Percentiles rank a stretch among this genome's conserved stretches.
Evolutionary conservation across 2,888 invertebrate species (phyloP).

Genomic region (Suillia variegata): DNA sequence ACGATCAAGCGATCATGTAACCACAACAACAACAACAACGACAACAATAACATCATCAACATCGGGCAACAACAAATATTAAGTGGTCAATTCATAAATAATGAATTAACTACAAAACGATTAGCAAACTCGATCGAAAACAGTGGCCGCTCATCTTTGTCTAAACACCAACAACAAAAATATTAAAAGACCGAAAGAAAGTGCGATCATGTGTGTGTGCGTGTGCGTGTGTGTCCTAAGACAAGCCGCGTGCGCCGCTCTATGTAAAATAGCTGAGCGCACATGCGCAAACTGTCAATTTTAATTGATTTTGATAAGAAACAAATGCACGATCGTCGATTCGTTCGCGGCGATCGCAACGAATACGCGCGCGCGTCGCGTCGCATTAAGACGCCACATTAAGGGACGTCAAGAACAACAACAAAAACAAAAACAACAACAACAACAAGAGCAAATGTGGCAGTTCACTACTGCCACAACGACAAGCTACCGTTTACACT

Average conservation of each 20-base stretch:
- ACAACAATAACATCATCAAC: constrained; percentile 18
- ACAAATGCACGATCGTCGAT: constrained; percentile 1
- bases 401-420: background rate
- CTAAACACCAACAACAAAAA: too few relatives aligned
- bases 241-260: too few relatives aligned
- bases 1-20: constrained; percentile 27
- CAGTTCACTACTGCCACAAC: background rate
- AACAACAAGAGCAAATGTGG: background rate
- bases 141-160: constrained; percentile 45
- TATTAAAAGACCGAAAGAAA: background rate
- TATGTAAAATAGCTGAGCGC: constrained; percentile 33
- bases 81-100: constrained; percentile 56
- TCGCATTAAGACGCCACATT: background rate
- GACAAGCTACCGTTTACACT: constrained; percentile 8
- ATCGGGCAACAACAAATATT: too few relatives aligned
- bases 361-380: too few relatives aligned
- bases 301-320: constrained; percentile 46
- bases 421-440: constrained; percentile 2
- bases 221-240: too few relatives aligned
- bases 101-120: constrained; percentile 42
- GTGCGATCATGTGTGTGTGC: background rate
- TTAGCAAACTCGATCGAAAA: constrained; percentile 38
- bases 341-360: background rate
- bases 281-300: constrained; percentile 36
- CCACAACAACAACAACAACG: background rate